Evolutionary conservation across 2,888 invertebrate species (phyloP), one percentile per base, ranked within the genome.

Genomic region (Lissonota sp.): DNA sequence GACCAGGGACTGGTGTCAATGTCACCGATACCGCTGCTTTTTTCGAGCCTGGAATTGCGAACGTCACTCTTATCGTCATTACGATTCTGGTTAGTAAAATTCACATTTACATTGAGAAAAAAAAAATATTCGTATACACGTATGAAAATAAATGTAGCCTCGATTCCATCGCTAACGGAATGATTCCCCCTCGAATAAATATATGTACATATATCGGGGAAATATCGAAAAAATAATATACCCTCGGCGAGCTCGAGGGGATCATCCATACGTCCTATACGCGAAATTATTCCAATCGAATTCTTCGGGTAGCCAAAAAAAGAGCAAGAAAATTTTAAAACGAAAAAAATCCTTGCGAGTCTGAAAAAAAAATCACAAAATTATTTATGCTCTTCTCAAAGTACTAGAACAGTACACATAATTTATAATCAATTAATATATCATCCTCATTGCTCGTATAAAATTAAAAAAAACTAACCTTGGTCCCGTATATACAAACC

Each of bases 1-100:
- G 95, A 63, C 95, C 95, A 0, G 94, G 94, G 51, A 93, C 92
- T 37, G 95, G 96, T 66, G 94, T 96, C 26, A 96, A 96, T 89
- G 95, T 96, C 73, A 95, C 96, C 0, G 96, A 96, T 90, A 93
- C 94, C 10, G 94, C 94, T 8, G 95, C 96, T 49, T 96, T 96
- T 91, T 96, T 95, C 90, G 96, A 96, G 89, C 94, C 95, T 0
- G 95, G 95, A 12, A 93, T 94, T 0, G 95, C 95, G 93, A 96
- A 96, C 90, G 95, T 96, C 40, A 96, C 96, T 1, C 93, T 96
- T n/a, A 94, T 96, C 60, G 96, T 96, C 64, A 96, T 96, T 79
- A 96, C 96, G 10, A 96, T 96, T 88, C 93, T 96, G 93, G 96
- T 96, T 91, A 94, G 94, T 93, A 79, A 58, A 40, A 71, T 57